phyloP scores from a whole-genome alignment of 2,888 invertebrate genomes.

The Sthenelais limicola region DNA sequence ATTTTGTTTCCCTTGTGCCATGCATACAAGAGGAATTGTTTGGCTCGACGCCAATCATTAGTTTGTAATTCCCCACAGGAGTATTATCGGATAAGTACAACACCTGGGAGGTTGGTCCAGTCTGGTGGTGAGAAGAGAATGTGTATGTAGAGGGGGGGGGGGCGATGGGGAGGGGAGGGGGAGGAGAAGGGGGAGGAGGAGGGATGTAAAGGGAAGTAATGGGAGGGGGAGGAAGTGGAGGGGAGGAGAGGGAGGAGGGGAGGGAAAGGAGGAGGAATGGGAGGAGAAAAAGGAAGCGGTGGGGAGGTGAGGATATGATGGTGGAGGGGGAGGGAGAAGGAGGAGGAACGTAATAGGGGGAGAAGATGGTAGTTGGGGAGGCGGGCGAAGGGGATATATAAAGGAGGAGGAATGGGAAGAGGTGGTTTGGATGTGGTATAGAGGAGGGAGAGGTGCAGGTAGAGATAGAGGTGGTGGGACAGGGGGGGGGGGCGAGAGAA shows the following conservation, averaged over 20 bases:
- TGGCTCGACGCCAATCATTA: too few species aligned
- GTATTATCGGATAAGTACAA: too few species aligned
- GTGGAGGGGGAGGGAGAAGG: neutral
- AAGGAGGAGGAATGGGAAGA: neutral
- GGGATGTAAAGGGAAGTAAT: neutral
- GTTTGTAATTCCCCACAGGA: too few species aligned
- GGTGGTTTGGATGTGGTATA: neutral
- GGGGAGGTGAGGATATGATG: neutral
- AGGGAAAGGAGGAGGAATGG: neutral
- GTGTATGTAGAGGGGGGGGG: conserved; percentile 11
- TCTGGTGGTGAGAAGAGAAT: conserved; percentile 2
- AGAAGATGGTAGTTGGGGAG: neutral
- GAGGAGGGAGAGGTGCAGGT: neutral
- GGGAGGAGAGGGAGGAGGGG: neutral
- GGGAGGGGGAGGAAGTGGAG: neutral
- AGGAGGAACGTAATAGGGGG: neutral
- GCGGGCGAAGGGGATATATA: neutral
- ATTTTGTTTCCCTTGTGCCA: too few species aligned
- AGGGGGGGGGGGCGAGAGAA: neutral
- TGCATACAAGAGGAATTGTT: too few species aligned
- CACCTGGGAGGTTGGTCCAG: too few species aligned
- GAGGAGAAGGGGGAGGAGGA: conserved; percentile 7
- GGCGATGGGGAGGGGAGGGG: neutral
- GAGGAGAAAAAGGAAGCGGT: neutral
- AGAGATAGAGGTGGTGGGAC: neutral